Base-by-base conservation (phyloP, 2,113 vertebrate genomes). In the Entelurus aequoreus region DNA sequence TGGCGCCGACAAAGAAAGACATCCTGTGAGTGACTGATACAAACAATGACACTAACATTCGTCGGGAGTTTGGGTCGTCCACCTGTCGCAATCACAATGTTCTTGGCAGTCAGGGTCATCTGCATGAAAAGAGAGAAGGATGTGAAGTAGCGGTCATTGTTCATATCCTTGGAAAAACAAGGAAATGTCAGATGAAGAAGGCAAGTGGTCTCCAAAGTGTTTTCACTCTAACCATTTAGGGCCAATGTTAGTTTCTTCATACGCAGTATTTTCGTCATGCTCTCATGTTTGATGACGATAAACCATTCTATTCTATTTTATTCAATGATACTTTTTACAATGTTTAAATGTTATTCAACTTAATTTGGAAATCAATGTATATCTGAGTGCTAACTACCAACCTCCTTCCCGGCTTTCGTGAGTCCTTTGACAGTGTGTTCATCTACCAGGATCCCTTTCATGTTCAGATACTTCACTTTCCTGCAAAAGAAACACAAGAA, bases 391-490 rank as follows among this genome's bases (percentile, higher is more conserved):
- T 35, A 15, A 11, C 35, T 49, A 8, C 89, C 74, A 68, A 99
- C 96, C 94, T 94, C 92, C 85, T 94, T 93, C 57, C 94, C 94
- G 13, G 79, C 82, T 88, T 91, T 92, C 36, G 86, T 79, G 8
- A 90, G 14, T 19, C 91, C 93, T 15, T 63, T 72, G 44, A 99
- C 68, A 0, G 90, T 93, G 82, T 96, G 91, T 0, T 87, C 54
- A 51, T 94, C 87, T 53, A 91, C 66, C 84, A 99, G 91, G 48
- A 90, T 92, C 71, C 94, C 97, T 80, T 88, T 95, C 63, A 95
- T 4, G 64, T 98, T 98, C 66, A 96, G 91, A 78, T 98, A 99
- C 40, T 92, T 94, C 81, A 98, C 94, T 60, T 95, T 98, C 79
- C 97, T 99, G 81, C 68, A 74, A 62, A 68, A 72, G 64, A 86